A percentile compares a stretch with the other conserved stretches of the same genome.
Conservation (phyloP, 2,113 vertebrate genomes). For the Oenanthe oenanthe region DNA sequence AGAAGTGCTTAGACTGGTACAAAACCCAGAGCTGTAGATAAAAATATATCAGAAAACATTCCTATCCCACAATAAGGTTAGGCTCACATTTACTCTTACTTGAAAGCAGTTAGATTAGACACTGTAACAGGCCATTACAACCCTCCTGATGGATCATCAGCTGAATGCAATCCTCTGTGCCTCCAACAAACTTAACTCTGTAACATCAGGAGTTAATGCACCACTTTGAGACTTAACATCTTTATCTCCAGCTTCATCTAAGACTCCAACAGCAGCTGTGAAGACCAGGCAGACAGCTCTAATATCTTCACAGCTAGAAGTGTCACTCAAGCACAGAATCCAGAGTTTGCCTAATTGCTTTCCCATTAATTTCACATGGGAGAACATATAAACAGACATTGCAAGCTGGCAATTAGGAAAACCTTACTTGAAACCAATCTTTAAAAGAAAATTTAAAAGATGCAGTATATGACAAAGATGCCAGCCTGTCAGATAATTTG, state of each 20-base stretch:
- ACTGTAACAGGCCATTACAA: background rate
- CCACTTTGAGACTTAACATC: background rate
- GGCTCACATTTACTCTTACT: background rate
- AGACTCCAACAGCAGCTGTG: conserved; percentile 5
- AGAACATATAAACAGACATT: background rate
- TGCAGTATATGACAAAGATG: background rate
- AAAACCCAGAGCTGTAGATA: background rate
- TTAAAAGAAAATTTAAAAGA: background rate
- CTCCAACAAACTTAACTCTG: background rate
- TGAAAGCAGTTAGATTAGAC: background rate
- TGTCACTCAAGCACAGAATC: background rate
- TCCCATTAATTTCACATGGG: conserved; percentile 25
- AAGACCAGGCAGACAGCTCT: background rate
- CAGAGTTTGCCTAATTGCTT: background rate
- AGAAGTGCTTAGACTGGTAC: background rate
- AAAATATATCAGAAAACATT: background rate
- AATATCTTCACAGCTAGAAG: background rate
- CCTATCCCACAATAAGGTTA: background rate
- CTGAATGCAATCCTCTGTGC: background rate
- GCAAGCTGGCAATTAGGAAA: background rate
- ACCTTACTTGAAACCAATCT: background rate
- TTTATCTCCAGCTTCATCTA: background rate
- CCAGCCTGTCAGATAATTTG: background rate
- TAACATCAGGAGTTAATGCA: background rate
- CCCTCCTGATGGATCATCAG: background rate